phyloP scores from a whole-genome alignment of 2,113 vertebrate species.

The Conger conger region DNA sequence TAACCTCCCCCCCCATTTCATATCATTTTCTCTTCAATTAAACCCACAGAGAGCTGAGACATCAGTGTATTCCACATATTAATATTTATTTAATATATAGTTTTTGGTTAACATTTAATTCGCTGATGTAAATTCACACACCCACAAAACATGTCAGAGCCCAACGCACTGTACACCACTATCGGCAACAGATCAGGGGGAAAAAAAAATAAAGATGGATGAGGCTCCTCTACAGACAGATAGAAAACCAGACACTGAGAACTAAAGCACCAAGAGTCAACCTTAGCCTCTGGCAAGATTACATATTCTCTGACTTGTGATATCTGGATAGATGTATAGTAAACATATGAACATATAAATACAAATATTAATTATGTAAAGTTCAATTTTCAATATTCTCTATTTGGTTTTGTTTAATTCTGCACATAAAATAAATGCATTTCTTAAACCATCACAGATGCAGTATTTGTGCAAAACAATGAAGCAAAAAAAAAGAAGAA shows the following conservation, averaged over 20 bases:
- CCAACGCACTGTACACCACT: background rate
- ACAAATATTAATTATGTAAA: background rate
- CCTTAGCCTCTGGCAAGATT: background rate
- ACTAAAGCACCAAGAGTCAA: background rate
- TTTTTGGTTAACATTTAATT: constrained; percentile 1
- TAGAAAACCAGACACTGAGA: background rate
- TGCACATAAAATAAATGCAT: background rate
- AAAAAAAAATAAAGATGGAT: background rate
- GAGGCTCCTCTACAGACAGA: background rate
- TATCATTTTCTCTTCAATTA: background rate
- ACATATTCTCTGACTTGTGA: background rate
- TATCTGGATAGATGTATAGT: background rate
- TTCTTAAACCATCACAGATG: background rate
- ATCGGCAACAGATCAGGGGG: background rate
- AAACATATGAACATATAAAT: background rate
- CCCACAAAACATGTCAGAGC: background rate
- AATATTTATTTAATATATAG: constrained; percentile 7
- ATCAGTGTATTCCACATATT: constrained; percentile 1
- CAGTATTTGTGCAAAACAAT: constrained; percentile 1
- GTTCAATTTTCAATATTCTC: constrained; percentile 2
- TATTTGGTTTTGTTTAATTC: background rate
- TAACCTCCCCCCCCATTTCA: background rate
- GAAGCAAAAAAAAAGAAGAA: constrained; percentile 6
- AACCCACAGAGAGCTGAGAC: background rate
- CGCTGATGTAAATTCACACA: background rate